phyloP scores from a whole-genome alignment of 2,888 invertebrate genomes.

The Limnephilus marmoratus region DNA sequence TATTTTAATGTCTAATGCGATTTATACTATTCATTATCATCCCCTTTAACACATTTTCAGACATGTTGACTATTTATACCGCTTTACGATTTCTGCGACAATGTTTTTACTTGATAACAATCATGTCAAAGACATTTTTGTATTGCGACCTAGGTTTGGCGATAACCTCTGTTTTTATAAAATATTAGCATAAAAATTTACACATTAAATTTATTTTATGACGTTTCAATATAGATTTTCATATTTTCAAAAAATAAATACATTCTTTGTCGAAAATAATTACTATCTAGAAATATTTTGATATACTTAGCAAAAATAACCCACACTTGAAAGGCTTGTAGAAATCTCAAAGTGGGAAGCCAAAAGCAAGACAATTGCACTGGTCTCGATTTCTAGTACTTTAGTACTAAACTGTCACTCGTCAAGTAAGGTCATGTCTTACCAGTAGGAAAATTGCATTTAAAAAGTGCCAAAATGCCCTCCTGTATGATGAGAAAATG shows the following conservation, averaged over 20 bases:
- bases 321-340: too few species aligned
- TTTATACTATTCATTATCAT: not conserved
- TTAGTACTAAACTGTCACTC: too few species aligned
- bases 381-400: too few species aligned
- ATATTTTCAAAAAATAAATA: not conserved
- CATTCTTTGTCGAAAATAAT: not conserved
- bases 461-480: too few species aligned
- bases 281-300: not conserved
- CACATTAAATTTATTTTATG: not conserved
- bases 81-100: not conserved
- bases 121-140: not conserved
- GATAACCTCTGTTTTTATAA: not conserved
- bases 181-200: too few species aligned
- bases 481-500: too few species aligned
- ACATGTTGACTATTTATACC: not conserved
- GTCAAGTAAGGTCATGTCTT: too few species aligned
- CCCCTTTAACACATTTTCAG: not conserved
- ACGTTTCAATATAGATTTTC: not conserved
- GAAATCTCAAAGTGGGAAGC: too few species aligned
- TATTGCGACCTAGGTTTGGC: not conserved
- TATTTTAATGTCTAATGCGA: conserved; percentile 12
- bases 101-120: not conserved
- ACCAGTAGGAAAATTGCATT: too few species aligned
- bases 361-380: too few species aligned
- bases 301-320: not conserved